phyloP scores from a whole-genome alignment of 2,888 invertebrate species.

The Euphydryas editha region DNA sequence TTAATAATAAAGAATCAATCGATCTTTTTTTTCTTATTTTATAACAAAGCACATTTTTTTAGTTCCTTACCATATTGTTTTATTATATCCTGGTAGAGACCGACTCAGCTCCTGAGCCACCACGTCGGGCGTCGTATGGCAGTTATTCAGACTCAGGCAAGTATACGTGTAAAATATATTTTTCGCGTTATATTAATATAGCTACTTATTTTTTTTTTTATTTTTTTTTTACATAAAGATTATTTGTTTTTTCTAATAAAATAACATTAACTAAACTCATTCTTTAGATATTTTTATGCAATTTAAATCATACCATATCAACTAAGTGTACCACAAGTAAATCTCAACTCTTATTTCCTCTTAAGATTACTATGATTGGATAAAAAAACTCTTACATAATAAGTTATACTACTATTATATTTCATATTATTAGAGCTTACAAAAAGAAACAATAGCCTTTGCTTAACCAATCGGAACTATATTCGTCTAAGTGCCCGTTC shows the following conservation, averaged over 20 bases:
- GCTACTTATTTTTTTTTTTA: too few species aligned
- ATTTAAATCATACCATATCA: too few species aligned
- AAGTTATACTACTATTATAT: conserved; percentile 6
- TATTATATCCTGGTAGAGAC: conserved; percentile 82
- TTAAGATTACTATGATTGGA: conserved; percentile 7
- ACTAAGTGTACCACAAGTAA: background rate
- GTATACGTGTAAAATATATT: conserved; percentile 39
- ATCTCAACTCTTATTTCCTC: background rate
- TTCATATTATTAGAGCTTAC: conserved; percentile 53
- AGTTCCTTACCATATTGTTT: conserved; percentile 60
- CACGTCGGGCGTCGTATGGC: conserved; percentile 83
- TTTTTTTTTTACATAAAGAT: background rate
- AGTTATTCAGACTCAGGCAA: conserved; percentile 84
- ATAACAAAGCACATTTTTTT: conserved; percentile 53
- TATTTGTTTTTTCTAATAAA: background rate
- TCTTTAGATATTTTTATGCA: too few species aligned
- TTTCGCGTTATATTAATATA: background rate
- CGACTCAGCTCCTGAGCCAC: conserved; percentile 85
- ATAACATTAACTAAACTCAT: background rate
- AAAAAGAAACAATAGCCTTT: conserved; percentile 78
- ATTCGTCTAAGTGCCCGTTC: conserved; percentile 56
- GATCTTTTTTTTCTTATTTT: conserved; percentile 37
- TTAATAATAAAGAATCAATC: conserved; percentile 23
- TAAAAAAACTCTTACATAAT: conserved; percentile 15
- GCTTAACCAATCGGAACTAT: conserved; percentile 65